These are phyloP conservation scores for Heterochromis multidens DNA, from an alignment of 2,113 vertebrate genomes.

Conservation along the genomic window DNA sequence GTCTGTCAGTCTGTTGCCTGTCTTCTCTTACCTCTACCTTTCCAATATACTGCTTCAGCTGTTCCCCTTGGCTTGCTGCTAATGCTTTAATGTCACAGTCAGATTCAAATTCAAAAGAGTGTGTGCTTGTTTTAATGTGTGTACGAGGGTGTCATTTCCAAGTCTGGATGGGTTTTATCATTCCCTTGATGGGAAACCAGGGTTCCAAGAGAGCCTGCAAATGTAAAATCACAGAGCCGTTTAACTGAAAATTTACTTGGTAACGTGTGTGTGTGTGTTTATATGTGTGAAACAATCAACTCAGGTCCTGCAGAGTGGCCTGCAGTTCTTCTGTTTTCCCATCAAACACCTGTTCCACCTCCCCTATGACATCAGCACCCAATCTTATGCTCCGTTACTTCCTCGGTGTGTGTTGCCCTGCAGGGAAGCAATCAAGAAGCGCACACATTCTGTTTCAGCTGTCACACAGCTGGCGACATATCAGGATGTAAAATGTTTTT, in stretches of 20 bases:
- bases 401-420: neutral
- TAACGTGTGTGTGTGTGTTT: neutral
- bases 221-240: slow-evolving; percentile 21
- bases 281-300: neutral
- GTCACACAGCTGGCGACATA: slow-evolving; percentile 18
- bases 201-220: neutral
- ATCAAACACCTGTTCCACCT: slow-evolving; percentile 56
- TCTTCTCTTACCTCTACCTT: neutral
- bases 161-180: neutral
- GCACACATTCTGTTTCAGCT: slow-evolving; percentile 7
- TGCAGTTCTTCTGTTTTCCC: slow-evolving; percentile 25
- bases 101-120: neutral
- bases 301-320: neutral
- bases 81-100: neutral
- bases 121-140: neutral
- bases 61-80: neutral
- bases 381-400: slow-evolving; percentile 49
- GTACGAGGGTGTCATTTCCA: neutral
- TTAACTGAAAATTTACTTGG: neutral
- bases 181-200: slow-evolving; percentile 8
- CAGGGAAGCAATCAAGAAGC: neutral
- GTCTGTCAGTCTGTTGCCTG: neutral
- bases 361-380: slow-evolving; percentile 6
- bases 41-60: neutral
- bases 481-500: slow-evolving; percentile 6